Evolutionary conservation across 2,888 invertebrate genomes (phyloP).

Genomic region (Leptarthrus brevirostris): DNA sequence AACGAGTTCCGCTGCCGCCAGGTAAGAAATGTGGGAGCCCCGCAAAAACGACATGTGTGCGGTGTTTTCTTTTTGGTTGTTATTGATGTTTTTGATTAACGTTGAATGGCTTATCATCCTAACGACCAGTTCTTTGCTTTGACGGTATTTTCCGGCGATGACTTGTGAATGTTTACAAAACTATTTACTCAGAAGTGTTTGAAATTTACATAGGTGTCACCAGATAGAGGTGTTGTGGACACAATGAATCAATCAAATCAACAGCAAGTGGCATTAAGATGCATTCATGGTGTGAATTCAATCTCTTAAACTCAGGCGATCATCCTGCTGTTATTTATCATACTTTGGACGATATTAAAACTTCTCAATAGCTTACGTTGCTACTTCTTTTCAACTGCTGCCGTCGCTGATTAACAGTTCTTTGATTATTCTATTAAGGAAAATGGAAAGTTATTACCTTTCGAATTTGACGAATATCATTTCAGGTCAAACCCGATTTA

Average conservation of each 20-base stretch:
- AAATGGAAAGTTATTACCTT: too few relatives aligned
- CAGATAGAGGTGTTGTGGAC: slow-evolving; percentile 28
- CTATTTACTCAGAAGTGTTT: slow-evolving; percentile 31
- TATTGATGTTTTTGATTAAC: slow-evolving; percentile 30
- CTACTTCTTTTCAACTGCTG: not conserved
- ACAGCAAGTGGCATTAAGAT: slow-evolving; percentile 16
- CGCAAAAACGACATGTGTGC: not conserved
- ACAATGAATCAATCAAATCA: slow-evolving; percentile 41
- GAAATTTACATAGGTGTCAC: slow-evolving; percentile 27
- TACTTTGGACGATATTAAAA: slow-evolving; percentile 20
- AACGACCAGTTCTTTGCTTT: not conserved
- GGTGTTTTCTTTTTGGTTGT: slow-evolving; percentile 1
- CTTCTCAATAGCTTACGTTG: slow-evolving; percentile 21
- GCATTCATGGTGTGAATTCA: slow-evolving; percentile 23
- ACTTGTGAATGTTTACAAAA: slow-evolving; percentile 34
- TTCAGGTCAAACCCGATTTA: too few relatives aligned
- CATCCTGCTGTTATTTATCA: slow-evolving; percentile 25
- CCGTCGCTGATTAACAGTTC: too few relatives aligned
- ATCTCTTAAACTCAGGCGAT: slow-evolving; percentile 10
- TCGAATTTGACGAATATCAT: too few relatives aligned
- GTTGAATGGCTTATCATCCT: slow-evolving; percentile 5
- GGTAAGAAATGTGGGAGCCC: slow-evolving; percentile 16
- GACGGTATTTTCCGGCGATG: slow-evolving; percentile 36
- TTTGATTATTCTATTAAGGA: too few relatives aligned
- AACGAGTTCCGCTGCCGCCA: slow-evolving; percentile 1